phyloP scores from a whole-genome alignment of 2,113 vertebrate genomes.

The Haliaeetus leucogaster region DNA sequence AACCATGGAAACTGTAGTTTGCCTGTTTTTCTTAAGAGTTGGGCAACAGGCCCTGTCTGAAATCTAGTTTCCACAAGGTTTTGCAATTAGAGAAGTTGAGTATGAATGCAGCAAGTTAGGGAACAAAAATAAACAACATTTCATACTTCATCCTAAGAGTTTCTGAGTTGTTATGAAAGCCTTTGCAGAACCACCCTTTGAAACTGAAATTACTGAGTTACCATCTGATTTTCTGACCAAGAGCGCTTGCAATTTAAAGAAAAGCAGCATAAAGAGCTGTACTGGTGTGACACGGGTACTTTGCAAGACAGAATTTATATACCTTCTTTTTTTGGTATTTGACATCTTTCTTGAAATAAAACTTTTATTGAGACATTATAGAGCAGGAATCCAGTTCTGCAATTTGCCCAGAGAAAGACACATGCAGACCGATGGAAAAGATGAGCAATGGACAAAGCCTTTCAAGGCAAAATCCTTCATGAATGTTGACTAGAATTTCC shows the following conservation, averaged over 20 bases:
- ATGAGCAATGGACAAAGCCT: not conserved
- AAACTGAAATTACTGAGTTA: not conserved
- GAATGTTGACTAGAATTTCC: not conserved
- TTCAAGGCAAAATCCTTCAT: not conserved
- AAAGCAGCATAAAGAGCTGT: not conserved
- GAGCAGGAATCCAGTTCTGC: not conserved
- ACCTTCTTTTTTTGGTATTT: not conserved
- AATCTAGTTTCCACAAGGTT: constrained; percentile 47
- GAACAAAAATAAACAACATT: constrained; percentile 25
- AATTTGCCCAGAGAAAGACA: not conserved
- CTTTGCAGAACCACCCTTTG: not conserved
- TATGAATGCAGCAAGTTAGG: constrained; percentile 1
- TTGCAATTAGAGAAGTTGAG: constrained; percentile 38
- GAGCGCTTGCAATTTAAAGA: not conserved
- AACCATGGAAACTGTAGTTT: constrained; percentile 60
- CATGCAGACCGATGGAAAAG: not conserved
- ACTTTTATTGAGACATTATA: not conserved
- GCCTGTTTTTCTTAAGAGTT: constrained; percentile 34
- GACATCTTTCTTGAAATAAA: not conserved
- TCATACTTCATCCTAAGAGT: not conserved
- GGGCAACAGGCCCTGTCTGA: constrained; percentile 41
- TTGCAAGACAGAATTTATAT: not conserved
- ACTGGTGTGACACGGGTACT: not conserved
- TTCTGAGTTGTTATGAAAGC: not conserved
- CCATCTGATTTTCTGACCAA: not conserved